phyloP scores from a whole-genome alignment of 2,888 invertebrate species.

The Laothoe populi region DNA sequence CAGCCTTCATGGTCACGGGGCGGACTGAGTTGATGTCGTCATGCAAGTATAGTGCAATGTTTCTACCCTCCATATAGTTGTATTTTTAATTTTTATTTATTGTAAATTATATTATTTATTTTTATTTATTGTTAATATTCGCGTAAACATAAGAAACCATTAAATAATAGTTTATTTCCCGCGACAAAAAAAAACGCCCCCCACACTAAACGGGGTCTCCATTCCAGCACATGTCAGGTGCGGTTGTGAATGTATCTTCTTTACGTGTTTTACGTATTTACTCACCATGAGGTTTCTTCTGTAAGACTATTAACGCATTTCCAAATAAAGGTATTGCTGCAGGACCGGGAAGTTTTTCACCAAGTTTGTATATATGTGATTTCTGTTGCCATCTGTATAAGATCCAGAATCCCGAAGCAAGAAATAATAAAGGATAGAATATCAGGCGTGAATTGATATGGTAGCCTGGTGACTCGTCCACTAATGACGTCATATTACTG shows the following conservation, averaged over 20 bases:
- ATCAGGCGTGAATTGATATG: conserved; percentile 45
- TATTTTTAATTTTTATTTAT: too few relatives aligned
- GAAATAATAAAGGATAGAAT: conserved; percentile 61
- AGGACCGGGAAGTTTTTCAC: conserved; percentile 89
- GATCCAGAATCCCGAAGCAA: conserved; percentile 60
- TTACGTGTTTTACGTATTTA: background rate
- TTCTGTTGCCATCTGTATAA: conserved; percentile 79
- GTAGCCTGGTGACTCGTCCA: conserved; percentile 37
- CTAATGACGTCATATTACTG: conserved; percentile 12
- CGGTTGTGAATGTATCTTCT: background rate
- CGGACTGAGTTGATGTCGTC: too few relatives aligned
- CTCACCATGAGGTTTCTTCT: conserved; percentile 85
- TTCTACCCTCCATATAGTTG: too few relatives aligned
- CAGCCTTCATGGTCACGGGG: too few relatives aligned
- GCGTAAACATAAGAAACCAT: too few relatives aligned
- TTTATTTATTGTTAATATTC: too few relatives aligned
- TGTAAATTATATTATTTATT: too few relatives aligned
- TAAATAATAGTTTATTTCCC: too few relatives aligned
- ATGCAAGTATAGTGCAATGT: too few relatives aligned
- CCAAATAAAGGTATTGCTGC: conserved; percentile 87
- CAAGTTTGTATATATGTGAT: conserved; percentile 83
- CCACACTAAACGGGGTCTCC: too few relatives aligned
- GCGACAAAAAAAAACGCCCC: too few relatives aligned
- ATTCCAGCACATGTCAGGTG: too few relatives aligned
- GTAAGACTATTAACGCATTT: conserved; percentile 87